Evolutionary conservation across 2,888 invertebrate genomes (phyloP), one percentile per base, ranked within the genome.

Genomic region (Tenthredo amoena): DNA sequence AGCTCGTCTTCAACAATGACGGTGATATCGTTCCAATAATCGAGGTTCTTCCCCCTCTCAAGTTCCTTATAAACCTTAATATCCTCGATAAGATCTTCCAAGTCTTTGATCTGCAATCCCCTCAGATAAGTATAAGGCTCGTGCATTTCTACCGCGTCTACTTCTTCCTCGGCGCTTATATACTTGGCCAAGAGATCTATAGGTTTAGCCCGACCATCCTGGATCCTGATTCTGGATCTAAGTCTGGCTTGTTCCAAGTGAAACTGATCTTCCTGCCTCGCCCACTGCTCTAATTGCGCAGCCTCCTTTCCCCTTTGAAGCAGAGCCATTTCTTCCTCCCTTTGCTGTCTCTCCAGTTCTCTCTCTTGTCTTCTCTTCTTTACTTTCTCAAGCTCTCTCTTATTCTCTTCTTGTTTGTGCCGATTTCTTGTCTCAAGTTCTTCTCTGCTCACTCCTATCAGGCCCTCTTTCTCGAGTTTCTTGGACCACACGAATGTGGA

Each of bases 111-210:
- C 21, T 97, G 97, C 85, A 99, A 94, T 0, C 99, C 99, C 91
- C 98, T 98, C 0, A 99, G 95, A 92, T 99, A 99, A 0, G 98
- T 97, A 92, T 99, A 99, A 0, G 99, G 99, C 93, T 99, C 99
- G 92, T 99, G 98, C 98, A 99, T 98, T 94, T 99, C 99, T 37
- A 99, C 97, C 0, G 98, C 98, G 90, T 99, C 97, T 83, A 98
- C 97, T 88, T 97, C 96, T 89, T 98, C 97, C 91, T 98, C 98
- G 0, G 97, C 97, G 92, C 97, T 97, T 85, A 99, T 98, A 91
- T 99, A 99, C 94, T 99, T 98, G 0, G 99, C 99, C 85, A 99
- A 94, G 87, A 99, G 95, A 95, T 99, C 99, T 88, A 99, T 99
- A 0, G 99, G 99, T 92, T 99, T 99, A 0, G 99, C 99, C 90